Base-by-base conservation (phyloP, 2,888 invertebrate species). In the Sabatieria punctata region DNA sequence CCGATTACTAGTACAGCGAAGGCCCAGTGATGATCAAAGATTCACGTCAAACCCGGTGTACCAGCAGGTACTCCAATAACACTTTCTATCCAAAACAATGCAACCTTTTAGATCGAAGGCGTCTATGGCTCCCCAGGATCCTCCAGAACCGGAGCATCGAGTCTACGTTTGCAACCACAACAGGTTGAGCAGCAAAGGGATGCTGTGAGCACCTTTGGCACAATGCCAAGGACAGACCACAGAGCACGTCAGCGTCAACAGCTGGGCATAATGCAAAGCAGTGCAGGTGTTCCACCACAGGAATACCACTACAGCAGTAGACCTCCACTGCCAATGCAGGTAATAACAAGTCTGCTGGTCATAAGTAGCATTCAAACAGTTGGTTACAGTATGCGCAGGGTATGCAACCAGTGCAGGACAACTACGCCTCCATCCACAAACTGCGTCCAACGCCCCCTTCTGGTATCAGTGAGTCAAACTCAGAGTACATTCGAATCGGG, bases 161-260 rank as follows among this genome's bases (percentile, higher is more conserved):
- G n/a, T n/a, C n/a, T n/a, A n/a, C n/a, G n/a, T n/a, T n/a, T n/a
- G n/a, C n/a, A n/a, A n/a, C n/a, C n/a, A n/a, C n/a, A n/a, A n/a
- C n/a, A n/a, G n/a, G n/a, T n/a, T n/a, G 26, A 23, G 18, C 24
- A 30, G 2, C 18, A 2, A 3, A 33, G 19, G 36, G 49, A 47
- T n/a, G 27, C 23, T 18, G 26, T 41, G 15, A 47, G 21, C 37
- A 46, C 49, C 11, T 49, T 49, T 37, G 49, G 49, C 36, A 49
- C 49, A 4, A 15, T 49, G 41, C 49, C 46, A 13, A 33, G 46
- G 36, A n/a, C 18, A 13, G 22, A 18, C 15, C n/a, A 13, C 8
- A 11, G 11, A n/a, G 22, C 6, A 15, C 13, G 40, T 6, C 15
- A n/a, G 25, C 41, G 3, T n/a, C 15, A 22, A 4, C 21, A 8